A percentile compares a stretch with the other conserved stretches of the same genome.
phyloP scores from a whole-genome alignment of 2,888 invertebrate genomes.

The Hirudinaria manillensis region DNA sequence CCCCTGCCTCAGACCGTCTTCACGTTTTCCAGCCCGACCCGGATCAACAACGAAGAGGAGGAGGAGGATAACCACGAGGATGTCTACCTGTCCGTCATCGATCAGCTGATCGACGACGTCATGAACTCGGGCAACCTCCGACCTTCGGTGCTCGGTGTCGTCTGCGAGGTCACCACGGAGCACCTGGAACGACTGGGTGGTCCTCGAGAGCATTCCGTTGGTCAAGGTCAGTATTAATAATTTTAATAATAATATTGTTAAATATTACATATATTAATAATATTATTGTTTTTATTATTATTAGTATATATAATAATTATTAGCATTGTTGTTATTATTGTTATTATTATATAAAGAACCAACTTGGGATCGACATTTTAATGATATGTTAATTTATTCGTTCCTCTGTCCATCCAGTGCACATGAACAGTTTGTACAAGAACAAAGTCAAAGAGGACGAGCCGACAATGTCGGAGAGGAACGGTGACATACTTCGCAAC shows the following conservation, averaged over 20 bases:
- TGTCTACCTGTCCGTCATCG: conserved; percentile 40
- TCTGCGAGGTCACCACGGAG: conserved; percentile 49
- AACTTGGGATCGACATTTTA: too few relatives aligned
- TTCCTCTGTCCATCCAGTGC: too few relatives aligned
- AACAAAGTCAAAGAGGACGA: too few relatives aligned
- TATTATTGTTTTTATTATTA: too few relatives aligned
- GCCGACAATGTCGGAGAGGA: too few relatives aligned
- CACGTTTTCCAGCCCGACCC: neutral
- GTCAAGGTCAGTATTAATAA: neutral
- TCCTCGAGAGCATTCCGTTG: neutral
- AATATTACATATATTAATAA: too few relatives aligned
- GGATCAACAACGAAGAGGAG: neutral
- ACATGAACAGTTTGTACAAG: too few relatives aligned
- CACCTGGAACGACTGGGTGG: conserved; percentile 39
- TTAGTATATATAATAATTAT: too few relatives aligned
- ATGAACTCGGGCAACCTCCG: conserved; percentile 47
- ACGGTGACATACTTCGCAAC: too few relatives aligned
- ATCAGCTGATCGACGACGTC: conserved; percentile 51
- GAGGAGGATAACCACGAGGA: neutral
- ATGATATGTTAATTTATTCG: too few relatives aligned
- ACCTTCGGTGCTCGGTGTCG: conserved; percentile 51
- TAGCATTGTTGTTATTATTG: too few relatives aligned
- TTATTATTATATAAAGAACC: too few relatives aligned
- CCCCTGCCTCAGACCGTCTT: neutral
- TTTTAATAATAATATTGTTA: neutral